Percentiles rank a stretch among this genome's conserved stretches.
Evolutionary conservation across 2,888 invertebrate genomes (phyloP).

Genomic region (Cheiracanthium punctorium): DNA sequence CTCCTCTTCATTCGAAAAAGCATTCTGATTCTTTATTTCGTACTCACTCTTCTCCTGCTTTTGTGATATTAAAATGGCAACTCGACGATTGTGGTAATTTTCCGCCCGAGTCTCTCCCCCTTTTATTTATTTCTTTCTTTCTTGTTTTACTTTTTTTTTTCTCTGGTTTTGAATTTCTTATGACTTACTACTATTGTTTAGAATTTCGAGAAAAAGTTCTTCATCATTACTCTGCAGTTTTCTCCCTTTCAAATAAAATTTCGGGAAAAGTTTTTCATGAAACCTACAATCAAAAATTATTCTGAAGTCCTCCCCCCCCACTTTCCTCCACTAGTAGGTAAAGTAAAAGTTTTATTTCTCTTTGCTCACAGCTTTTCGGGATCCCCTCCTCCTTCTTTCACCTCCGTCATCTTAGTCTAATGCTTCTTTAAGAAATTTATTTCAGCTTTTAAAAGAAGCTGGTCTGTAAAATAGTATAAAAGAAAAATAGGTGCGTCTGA

Average conservation of each 20-base stretch:
- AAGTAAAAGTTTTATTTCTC: background rate
- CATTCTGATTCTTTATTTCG: background rate
- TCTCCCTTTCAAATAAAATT: background rate
- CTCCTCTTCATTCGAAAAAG: background rate
- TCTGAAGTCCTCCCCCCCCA: background rate
- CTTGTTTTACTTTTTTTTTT: background rate
- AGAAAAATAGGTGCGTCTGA: no score
- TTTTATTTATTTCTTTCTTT: background rate
- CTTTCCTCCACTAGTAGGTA: slow-evolving; percentile 9
- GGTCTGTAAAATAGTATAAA: no score
- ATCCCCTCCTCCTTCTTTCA: background rate
- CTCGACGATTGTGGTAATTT: slow-evolving; percentile 15
- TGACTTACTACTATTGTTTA: background rate
- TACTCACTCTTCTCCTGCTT: background rate
- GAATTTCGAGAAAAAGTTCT: background rate
- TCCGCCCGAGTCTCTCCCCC: background rate
- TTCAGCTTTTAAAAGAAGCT: no score
- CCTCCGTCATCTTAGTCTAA: no score
- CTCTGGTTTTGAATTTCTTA: background rate
- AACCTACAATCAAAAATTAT: slow-evolving; percentile 13
- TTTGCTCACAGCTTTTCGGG: background rate
- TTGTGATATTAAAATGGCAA: slow-evolving; percentile 17
- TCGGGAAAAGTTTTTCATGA: background rate
- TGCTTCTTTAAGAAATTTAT: no score
- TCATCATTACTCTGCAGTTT: slow-evolving; percentile 4